These are phyloP conservation scores for Oryzaephilus surinamensis DNA, from an alignment of 1,140 invertebrate species.

Conservation along the genomic window DNA sequence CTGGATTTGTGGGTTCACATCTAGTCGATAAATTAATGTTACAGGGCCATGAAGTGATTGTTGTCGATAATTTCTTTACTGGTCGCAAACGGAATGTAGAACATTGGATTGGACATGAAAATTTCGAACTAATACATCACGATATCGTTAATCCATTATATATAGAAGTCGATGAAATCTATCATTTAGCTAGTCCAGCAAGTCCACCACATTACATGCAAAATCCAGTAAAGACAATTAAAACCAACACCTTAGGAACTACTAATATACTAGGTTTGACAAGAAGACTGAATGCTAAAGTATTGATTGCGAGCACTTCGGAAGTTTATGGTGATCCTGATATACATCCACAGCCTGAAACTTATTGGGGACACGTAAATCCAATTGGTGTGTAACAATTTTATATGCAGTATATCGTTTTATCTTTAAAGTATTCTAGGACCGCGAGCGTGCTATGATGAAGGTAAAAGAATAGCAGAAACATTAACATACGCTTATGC, in stretches of 20 bases:
- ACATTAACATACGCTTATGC: slow-evolving; percentile 94
- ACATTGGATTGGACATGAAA: slow-evolving; percentile 97
- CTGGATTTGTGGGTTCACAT: slow-evolving; percentile 98
- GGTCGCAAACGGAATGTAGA: slow-evolving; percentile 94
- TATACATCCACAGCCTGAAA: slow-evolving; percentile 89
- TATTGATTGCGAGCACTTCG: slow-evolving; percentile 95
- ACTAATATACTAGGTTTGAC: slow-evolving; percentile 93
- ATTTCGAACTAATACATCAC: slow-evolving; percentile 98
- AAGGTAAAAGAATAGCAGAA: slow-evolving; percentile 96
- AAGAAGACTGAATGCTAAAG: slow-evolving; percentile 84
- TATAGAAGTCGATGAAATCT: slow-evolving; percentile 98
- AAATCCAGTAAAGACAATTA: slow-evolving; percentile 99
- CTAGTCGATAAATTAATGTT: slow-evolving; percentile 92
- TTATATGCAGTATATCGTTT: slow-evolving; percentile 1
- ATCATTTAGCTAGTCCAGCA: slow-evolving; percentile 96
- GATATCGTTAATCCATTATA: slow-evolving; percentile 98
- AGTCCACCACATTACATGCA: slow-evolving; percentile 99
- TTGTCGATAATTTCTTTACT: slow-evolving; percentile 98
- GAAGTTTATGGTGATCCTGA: slow-evolving; percentile 99
- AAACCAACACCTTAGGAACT: slow-evolving; percentile 98
- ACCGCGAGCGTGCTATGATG: slow-evolving; percentile 96
- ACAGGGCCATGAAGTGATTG: slow-evolving; percentile 95
- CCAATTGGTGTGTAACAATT: slow-evolving; percentile 66
- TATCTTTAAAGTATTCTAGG: slow-evolving; percentile 39
- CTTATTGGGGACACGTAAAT: slow-evolving; percentile 99